These are phyloP conservation scores for Oreochromis spilurus DNA, from an alignment of 2,113 vertebrate genomes.

Conservation along the genomic window DNA sequence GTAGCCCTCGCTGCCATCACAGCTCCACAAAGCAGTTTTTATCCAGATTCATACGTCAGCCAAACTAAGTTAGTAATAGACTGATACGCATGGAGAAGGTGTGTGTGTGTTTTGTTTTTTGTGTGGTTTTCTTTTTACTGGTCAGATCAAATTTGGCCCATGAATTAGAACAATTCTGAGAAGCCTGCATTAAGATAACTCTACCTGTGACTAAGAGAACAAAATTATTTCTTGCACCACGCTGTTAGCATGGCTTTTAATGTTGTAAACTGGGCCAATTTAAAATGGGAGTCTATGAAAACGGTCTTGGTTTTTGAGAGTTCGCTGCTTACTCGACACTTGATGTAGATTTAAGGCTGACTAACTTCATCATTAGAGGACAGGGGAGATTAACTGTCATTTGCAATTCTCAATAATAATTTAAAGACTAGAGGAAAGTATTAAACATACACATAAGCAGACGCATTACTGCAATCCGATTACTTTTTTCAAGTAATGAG, in stretches of 20 bases:
- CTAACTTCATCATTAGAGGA: neutral
- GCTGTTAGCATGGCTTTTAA: neutral
- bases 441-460: neutral
- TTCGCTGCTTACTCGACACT: neutral
- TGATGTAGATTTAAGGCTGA: neutral
- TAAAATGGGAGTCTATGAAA: neutral
- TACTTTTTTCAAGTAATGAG: neutral
- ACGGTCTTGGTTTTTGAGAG: neutral
- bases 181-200: neutral
- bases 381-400: neutral
- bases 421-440: neutral
- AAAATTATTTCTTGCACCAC: neutral
- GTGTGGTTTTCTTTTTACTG: neutral
- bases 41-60: neutral
- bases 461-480: neutral
- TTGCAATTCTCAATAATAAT: neutral
- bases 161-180: neutral
- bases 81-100: neutral
- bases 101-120: neutral
- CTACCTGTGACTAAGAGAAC: neutral
- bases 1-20: neutral
- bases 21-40: neutral
- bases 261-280: neutral
- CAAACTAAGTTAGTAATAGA: neutral
- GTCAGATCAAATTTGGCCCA: neutral